Percentiles rank a stretch among this genome's conserved stretches.
phyloP scores from a whole-genome alignment of 2,888 invertebrate genomes.

The Ceramica pisi region DNA sequence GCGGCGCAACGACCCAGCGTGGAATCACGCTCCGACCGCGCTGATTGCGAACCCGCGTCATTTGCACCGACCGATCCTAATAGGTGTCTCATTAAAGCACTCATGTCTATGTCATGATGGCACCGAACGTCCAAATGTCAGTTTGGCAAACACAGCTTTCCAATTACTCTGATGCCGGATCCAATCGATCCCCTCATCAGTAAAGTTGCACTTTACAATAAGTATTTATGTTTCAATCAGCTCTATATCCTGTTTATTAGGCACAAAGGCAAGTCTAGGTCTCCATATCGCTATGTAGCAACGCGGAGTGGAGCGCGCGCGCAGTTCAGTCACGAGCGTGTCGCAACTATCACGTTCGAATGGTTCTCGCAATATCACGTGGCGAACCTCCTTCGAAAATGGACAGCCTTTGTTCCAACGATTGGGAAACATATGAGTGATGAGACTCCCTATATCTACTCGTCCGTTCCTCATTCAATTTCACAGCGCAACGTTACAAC shows the following conservation, averaged over 20 bases:
- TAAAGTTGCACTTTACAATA: slow-evolving; percentile 31
- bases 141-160: slow-evolving; percentile 52
- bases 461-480: slow-evolving; percentile 39
- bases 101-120: slow-evolving; percentile 56
- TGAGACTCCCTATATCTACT: slow-evolving; percentile 54
- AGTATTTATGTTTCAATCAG: slow-evolving; percentile 31
- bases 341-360: slow-evolving; percentile 72
- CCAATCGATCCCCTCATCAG: slow-evolving; percentile 34
- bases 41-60: slow-evolving; percentile 72
- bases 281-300: slow-evolving; percentile 65
- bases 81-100: slow-evolving; percentile 67
- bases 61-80: slow-evolving; percentile 65
- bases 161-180: slow-evolving; percentile 44
- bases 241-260: slow-evolving; percentile 33
- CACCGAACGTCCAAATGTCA: slow-evolving; percentile 44
- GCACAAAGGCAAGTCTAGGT: slow-evolving; percentile 61
- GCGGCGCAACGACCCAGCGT: slow-evolving; percentile 66
- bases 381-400: slow-evolving; percentile 73
- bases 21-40: slow-evolving; percentile 73
- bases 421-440: slow-evolving; percentile 64
- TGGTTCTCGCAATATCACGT: slow-evolving; percentile 71
- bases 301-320: slow-evolving; percentile 65
- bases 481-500: slow-evolving; percentile 26
- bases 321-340: slow-evolving; percentile 78
- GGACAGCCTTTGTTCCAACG: slow-evolving; percentile 74